These are phyloP conservation scores for Nicator chloris DNA, from an alignment of 2,113 vertebrate species.

Conservation along the genomic window DNA sequence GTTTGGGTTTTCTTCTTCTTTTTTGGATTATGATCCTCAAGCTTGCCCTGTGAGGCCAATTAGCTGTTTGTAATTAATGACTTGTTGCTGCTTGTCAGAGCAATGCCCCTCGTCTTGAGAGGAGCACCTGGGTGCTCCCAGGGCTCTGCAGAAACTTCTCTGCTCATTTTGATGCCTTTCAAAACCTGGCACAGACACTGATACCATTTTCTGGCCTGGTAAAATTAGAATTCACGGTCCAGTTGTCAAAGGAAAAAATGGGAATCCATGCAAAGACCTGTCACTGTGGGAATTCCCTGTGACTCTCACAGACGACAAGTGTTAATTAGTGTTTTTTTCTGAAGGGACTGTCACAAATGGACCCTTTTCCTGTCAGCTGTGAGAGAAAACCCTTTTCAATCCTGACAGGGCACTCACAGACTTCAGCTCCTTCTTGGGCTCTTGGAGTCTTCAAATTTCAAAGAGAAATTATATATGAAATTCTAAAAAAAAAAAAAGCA, in stretches of 20 bases:
- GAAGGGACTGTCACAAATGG: neutral
- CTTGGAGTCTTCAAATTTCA: neutral
- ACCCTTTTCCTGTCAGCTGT: neutral
- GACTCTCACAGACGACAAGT: neutral
- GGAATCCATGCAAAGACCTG: neutral
- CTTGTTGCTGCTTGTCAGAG: neutral
- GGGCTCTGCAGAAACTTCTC: neutral
- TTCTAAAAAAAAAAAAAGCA: neutral
- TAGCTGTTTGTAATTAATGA: neutral
- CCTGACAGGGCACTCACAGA: neutral
- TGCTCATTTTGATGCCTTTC: neutral
- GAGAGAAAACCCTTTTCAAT: neutral
- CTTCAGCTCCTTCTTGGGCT: neutral
- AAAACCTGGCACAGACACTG: neutral
- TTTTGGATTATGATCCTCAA: neutral
- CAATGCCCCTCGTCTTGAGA: neutral
- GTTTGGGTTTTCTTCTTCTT: neutral
- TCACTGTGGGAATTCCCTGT: neutral
- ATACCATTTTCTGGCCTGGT: neutral
- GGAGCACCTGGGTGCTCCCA: neutral
- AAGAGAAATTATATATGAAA: neutral
- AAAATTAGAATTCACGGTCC: constrained; percentile 13
- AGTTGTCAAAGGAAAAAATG: neutral
- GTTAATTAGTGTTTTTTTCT: constrained; percentile 26
- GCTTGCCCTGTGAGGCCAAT: neutral